Evolutionary conservation across 2,888 invertebrate genomes (phyloP).

Genomic region (Amblyteles armatorius): DNA sequence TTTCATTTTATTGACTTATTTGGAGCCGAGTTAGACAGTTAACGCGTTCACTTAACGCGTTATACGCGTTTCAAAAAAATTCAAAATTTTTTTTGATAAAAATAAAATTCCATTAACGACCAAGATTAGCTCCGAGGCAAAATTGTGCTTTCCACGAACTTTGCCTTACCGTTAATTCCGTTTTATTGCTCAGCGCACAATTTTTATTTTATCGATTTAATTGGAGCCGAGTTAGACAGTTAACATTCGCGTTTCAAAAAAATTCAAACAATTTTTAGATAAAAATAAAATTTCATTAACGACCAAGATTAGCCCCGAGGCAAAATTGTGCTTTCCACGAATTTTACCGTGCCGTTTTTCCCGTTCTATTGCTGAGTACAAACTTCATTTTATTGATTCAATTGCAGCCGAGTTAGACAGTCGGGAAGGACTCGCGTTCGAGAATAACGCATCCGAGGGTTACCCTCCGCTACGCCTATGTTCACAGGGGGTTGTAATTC

Average conservation of each 20-base stretch:
- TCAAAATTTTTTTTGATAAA: too few relatives aligned
- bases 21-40: too few relatives aligned
- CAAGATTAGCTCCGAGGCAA: too few relatives aligned
- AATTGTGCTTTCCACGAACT: not conserved
- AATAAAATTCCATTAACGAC: too few relatives aligned
- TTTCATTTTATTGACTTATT: too few relatives aligned
- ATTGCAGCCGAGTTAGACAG: constrained; percentile 5
- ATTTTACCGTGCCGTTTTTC: not conserved
- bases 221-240: not conserved
- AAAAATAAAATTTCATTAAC: too few relatives aligned
- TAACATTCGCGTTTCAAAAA: too few relatives aligned
- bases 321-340: not conserved
- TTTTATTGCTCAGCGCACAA: not conserved
- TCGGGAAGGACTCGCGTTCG: not conserved
- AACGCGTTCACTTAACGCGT: too few relatives aligned
- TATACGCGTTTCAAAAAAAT: too few relatives aligned
- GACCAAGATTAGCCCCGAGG: too few relatives aligned
- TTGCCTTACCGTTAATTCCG: not conserved
- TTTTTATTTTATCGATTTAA: constrained; percentile 33
- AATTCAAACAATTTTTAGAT: too few relatives aligned
- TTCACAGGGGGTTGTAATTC: constrained; percentile 80
- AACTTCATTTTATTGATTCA: constrained; percentile 32
- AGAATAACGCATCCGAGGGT: constrained; percentile 30
- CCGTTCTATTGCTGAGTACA: not conserved
- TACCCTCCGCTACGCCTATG: constrained; percentile 76